Conservation (phyloP, 2,888 invertebrate genomes). For the Perdita meconis region DNA sequence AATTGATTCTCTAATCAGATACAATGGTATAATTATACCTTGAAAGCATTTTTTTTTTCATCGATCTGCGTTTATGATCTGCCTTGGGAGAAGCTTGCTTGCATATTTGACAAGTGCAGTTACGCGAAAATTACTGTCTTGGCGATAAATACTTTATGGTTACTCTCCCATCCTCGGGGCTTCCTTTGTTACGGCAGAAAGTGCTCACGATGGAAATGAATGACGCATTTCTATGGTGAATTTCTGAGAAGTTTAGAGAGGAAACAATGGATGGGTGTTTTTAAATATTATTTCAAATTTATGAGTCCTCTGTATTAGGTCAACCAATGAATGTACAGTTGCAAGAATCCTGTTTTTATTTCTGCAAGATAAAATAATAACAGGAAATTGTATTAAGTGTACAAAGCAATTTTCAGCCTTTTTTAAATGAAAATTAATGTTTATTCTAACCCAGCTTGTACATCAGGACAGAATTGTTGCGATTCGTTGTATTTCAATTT, state of each 20-base stretch:
- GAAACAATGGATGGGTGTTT: slow-evolving; percentile 39
- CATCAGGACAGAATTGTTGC: no score
- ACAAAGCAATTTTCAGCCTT: no score
- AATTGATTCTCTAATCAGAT: slow-evolving; percentile 36
- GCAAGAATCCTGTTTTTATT: no score
- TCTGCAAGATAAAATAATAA: no score
- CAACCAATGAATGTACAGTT: no score
- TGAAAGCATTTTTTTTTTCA: slow-evolving; percentile 20
- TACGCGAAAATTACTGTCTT: slow-evolving; percentile 54
- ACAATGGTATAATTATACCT: slow-evolving; percentile 38
- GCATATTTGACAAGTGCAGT: slow-evolving; percentile 12
- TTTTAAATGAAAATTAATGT: no score
- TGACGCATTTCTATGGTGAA: not conserved
- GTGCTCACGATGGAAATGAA: slow-evolving; percentile 23
- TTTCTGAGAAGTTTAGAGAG: slow-evolving; percentile 38
- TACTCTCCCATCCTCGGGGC: slow-evolving; percentile 44
- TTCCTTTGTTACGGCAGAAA: not conserved
- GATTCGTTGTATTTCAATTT: no score
- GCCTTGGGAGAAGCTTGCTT: slow-evolving; percentile 15
- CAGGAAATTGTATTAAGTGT: no score
- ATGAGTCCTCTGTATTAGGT: no score
- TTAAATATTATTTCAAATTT: no score
- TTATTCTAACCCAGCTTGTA: no score
- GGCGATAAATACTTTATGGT: slow-evolving; percentile 38
- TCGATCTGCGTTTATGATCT: slow-evolving; percentile 15